Evolutionary conservation across 2,888 invertebrate genomes (phyloP), one percentile per base, ranked within the genome.

Genomic region (Pharmacophagus antenor): DNA sequence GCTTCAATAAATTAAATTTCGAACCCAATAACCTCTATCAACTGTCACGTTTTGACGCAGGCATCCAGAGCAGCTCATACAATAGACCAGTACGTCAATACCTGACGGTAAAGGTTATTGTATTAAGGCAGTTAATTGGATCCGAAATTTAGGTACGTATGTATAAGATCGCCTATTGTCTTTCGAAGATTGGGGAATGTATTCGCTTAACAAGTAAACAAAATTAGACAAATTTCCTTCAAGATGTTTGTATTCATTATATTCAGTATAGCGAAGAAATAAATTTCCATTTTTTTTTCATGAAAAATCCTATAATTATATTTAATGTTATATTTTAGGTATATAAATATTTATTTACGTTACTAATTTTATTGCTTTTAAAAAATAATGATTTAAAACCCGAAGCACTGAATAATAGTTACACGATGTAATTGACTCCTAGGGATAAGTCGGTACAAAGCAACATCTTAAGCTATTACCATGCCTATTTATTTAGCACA

Each of bases 91-190:
- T 58, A 47, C 53, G 44, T 59, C 59, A 54, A 59, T 59, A 59
- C 42, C 42, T 47, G 58, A 58, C 52, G 49, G 50, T 17, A 54
- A 23, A 47, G 25, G 49, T 54, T 58, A 41, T 59, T 59, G 59
- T 54, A 48, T 31, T 54, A 27, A 59, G 59, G 59, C 44, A 44
- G 59, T 54, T 59, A 54, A 59, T 59, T 59, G 54, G 42, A 54
- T 59, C 18, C 31, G 42, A 44, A 59, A 59, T 49, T 59, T 54
- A 18, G 18, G 42, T 44, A 18, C 10, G 44, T 54, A 18, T 6
- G 44, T 54, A 54, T 54, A 54, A 15, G 42, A 44, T 25, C 17
- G 27, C 54, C 18, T 27, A 54, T 54, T 54, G 54, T 54, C 44
- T 20, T 27, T 44, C 20, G 20, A 20, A 54, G 23, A 54, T 54